phyloP scores from a whole-genome alignment of 2,888 invertebrate genomes.

The Prosopocoilus inquinatus region DNA sequence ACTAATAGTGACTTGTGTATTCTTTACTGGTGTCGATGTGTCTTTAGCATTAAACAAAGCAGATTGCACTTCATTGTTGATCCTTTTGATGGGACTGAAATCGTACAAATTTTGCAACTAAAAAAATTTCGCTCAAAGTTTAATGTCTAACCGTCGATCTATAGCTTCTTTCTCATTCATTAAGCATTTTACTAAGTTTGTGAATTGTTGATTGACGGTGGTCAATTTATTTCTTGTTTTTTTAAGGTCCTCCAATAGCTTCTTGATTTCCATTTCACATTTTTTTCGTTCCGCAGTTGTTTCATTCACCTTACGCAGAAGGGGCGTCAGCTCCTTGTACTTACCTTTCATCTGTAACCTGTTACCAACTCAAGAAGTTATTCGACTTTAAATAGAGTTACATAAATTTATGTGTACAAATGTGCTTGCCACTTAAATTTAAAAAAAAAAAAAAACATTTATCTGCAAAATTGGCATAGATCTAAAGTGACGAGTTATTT shows the following conservation, averaged over 20 bases:
- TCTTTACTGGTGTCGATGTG: slow-evolving; percentile 19
- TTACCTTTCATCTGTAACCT: slow-evolving; percentile 51
- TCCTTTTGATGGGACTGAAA: neutral
- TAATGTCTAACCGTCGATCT: slow-evolving; percentile 42
- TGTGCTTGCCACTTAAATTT: neutral
- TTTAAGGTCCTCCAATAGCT: slow-evolving; percentile 39
- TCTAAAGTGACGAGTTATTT: too few relatives aligned
- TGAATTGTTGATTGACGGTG: slow-evolving; percentile 38
- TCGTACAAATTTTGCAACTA: neutral
- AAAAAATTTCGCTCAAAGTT: neutral
- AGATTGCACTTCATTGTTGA: neutral
- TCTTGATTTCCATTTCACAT: slow-evolving; percentile 42
- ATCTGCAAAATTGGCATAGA: too few relatives aligned
- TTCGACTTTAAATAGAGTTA: slow-evolving; percentile 11
- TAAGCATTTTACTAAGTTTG: slow-evolving; percentile 38
- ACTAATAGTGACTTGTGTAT: slow-evolving; percentile 9
- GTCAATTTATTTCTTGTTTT: slow-evolving; percentile 39
- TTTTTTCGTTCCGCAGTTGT: slow-evolving; percentile 42
- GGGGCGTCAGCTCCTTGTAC: slow-evolving; percentile 45
- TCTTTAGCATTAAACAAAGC: neutral
- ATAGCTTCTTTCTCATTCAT: slow-evolving; percentile 39
- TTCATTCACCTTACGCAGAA: slow-evolving; percentile 44
- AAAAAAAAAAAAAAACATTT: too few relatives aligned
- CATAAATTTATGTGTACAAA: neutral
- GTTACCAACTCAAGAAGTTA: slow-evolving; percentile 23